phyloP scores from a whole-genome alignment of 2,797 vertebrate species.

The Mus spretus region DNA sequence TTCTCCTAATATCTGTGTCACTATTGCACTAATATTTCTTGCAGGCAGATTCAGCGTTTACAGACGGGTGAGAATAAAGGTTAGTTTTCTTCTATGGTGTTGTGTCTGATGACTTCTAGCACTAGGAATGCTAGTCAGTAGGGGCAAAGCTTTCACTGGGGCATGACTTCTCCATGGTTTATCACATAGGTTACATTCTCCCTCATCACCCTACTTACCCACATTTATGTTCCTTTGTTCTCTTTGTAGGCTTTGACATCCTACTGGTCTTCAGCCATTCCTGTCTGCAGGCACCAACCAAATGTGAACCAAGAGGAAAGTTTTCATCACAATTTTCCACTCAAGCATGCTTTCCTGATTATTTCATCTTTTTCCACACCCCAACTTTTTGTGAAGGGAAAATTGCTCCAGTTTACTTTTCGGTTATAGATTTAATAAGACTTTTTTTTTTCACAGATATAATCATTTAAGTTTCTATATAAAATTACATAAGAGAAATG shows the following conservation, averaged over 20 bases:
- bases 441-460: neutral
- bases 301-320: neutral
- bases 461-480: neutral
- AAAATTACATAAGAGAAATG: neutral
- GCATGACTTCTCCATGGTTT: neutral
- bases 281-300: neutral
- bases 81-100: neutral
- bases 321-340: slow-evolving; percentile 12
- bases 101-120: neutral
- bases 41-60: neutral
- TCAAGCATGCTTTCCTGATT: neutral
- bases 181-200: neutral
- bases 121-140: neutral
- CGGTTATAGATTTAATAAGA: neutral
- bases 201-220: neutral
- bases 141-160: neutral
- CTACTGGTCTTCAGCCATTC: neutral
- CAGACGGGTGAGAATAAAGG: neutral
- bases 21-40: neutral
- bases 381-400: neutral
- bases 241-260: neutral
- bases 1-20: neutral
- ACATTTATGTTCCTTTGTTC: neutral
- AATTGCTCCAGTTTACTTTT: neutral
- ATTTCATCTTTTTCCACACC: neutral